phyloP scores from a whole-genome alignment of 2,113 vertebrate species.

The Anhinga anhinga region DNA sequence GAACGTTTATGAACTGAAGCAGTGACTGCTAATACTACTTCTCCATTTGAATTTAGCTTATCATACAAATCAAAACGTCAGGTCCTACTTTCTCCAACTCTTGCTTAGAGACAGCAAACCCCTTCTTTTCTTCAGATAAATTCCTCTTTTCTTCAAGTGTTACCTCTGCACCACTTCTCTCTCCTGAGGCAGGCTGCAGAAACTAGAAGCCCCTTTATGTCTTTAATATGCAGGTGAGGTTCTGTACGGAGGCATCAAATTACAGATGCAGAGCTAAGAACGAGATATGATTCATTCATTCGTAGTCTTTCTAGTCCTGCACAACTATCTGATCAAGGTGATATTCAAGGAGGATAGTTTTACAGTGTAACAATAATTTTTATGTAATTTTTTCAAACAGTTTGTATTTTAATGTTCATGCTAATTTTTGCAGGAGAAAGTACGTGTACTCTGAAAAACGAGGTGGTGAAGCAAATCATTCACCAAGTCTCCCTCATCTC shows the following conservation, averaged over 20 bases:
- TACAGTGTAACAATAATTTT: slow-evolving; percentile 5
- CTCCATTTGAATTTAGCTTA: background rate
- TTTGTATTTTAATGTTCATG: background rate
- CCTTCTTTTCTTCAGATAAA: background rate
- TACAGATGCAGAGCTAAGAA: slow-evolving; percentile 22
- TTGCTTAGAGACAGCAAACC: background rate
- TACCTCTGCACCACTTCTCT: background rate
- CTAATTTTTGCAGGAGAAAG: slow-evolving; percentile 20
- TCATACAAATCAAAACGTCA: background rate
- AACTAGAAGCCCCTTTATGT: background rate
- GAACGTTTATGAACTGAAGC: background rate
- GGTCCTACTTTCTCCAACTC: background rate
- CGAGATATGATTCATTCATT: slow-evolving; percentile 35
- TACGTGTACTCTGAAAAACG: background rate
- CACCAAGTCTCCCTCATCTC: background rate
- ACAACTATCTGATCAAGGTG: slow-evolving; percentile 29
- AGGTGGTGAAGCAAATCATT: background rate
- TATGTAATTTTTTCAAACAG: slow-evolving; percentile 15
- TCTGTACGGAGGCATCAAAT: slow-evolving; percentile 4
- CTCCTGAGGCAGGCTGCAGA: background rate
- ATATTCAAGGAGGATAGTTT: slow-evolving; percentile 48
- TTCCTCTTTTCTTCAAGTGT: background rate
- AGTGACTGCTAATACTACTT: background rate
- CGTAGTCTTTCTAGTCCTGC: background rate
- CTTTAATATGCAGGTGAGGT: slow-evolving; percentile 19